Base-by-base conservation (phyloP, 2,888 invertebrate genomes). In the Drosophila nigricruria region DNA sequence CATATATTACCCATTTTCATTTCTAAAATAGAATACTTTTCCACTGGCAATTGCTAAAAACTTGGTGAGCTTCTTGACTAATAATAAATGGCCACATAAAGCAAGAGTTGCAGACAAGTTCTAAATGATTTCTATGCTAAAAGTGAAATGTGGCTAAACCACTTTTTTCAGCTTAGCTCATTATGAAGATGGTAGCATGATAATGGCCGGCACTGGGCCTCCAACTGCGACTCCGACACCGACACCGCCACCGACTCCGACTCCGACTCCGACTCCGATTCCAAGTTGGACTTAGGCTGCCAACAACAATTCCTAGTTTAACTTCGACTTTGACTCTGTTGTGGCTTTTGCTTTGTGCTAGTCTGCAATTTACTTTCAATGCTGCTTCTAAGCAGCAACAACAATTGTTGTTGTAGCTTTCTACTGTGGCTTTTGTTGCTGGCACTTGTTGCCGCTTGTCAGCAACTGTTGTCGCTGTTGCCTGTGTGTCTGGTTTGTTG, bases 121-220 rank as follows among this genome's bases (percentile, higher is more conserved):
- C 84, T 85, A 81, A 85, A 77, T 81, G 82, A 88, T 89, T 88
- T 89, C 83, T 89, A 83, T 88, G 89, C 88, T 88, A 88, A 88
- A 88, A 88, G 87, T 88, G 87, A 88, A 88, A 88, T 88, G 87
- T 84, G 75, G 75, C 78, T 67, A 83, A 88, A 81, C 89, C 72
- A 75, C 89, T 87, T 87, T 78, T 86, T 81, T 12, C 49, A 49
- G 18, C 25, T 77, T 80, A 67, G 69, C 68, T 67, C 62, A 58
- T 75, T 53, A 74, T 75, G 74, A 73, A 65, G 73, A 73, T 69
- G 59, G n/a, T 20, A 59, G 60, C 47, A 53, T 43, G 72, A 73
- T 73, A 49, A 74, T 61, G 63, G 58, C 23, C 52, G 23, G 52
- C 50, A 58, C 34, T 47, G 36, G 58, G 27, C 27, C 47, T 36